Evolutionary conservation across 2,888 invertebrate genomes (phyloP).

Genomic region (Lasioglossum calceatum): DNA sequence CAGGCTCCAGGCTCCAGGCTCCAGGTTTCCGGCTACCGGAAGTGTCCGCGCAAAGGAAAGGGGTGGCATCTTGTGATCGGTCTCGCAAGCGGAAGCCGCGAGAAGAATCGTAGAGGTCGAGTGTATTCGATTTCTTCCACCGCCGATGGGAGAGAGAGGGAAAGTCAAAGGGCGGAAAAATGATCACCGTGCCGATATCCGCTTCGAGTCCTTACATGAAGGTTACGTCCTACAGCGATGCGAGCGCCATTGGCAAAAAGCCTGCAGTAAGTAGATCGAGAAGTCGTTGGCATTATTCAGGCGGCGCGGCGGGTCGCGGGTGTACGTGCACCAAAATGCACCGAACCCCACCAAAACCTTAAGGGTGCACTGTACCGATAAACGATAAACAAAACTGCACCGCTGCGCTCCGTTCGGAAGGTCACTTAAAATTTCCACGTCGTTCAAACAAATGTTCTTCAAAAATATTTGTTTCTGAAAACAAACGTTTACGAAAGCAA

Average conservation of each 20-base stretch:
- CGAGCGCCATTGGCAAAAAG: slow-evolving; percentile 78
- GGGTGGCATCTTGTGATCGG: slow-evolving; percentile 12
- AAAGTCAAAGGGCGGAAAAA: slow-evolving; percentile 57
- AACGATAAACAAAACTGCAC: background rate
- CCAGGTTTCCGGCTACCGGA: slow-evolving; percentile 1
- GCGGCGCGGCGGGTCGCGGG: background rate
- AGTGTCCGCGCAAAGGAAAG: slow-evolving; percentile 20
- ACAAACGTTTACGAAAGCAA: background rate
- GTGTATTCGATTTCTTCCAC: background rate
- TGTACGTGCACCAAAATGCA: background rate
- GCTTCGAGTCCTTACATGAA: slow-evolving; percentile 80
- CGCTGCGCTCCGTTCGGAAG: background rate
- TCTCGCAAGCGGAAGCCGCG: background rate
- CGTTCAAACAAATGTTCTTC: too few species aligned
- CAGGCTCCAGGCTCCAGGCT: background rate
- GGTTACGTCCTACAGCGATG: slow-evolving; percentile 81
- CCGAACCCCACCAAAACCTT: background rate
- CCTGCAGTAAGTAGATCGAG: slow-evolving; percentile 76
- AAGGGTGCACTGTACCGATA: background rate
- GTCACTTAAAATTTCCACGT: background rate
- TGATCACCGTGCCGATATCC: slow-evolving; percentile 82
- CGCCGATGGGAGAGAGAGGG: slow-evolving; percentile 37
- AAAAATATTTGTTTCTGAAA: too few species aligned
- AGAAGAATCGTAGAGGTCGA: background rate
- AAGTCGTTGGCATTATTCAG: slow-evolving; percentile 37